These are phyloP conservation scores for Trichogramma pretiosum DNA, from an alignment of 1,140 invertebrate genomes.

Conservation along the genomic window DNA sequence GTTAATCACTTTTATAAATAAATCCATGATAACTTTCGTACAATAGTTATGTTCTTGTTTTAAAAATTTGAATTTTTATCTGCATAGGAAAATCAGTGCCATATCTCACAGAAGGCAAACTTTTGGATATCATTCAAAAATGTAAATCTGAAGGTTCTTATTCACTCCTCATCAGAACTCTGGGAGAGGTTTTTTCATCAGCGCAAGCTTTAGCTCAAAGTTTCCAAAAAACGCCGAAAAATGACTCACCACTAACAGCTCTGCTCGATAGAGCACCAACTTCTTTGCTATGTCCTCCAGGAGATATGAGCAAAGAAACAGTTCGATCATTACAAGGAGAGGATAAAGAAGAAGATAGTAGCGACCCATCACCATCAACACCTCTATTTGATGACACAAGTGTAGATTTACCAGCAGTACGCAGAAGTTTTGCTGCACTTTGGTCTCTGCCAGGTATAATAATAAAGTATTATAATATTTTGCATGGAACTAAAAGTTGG, in stretches of 20 bases:
- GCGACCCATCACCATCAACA: slow-evolving; percentile 47
- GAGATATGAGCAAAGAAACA: slow-evolving; percentile 57
- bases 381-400: slow-evolving; percentile 44
- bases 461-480: too few species aligned
- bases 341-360: slow-evolving; percentile 75
- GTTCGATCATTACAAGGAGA: slow-evolving; percentile 64
- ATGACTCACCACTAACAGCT: slow-evolving; percentile 40
- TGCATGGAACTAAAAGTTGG: too few species aligned
- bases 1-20: slow-evolving; percentile 1
- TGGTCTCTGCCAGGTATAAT: slow-evolving; percentile 42
- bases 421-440: slow-evolving; percentile 55
- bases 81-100: slow-evolving; percentile 41
- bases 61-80: neutral
- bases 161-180: slow-evolving; percentile 56
- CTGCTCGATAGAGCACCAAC: slow-evolving; percentile 45
- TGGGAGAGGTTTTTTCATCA: slow-evolving; percentile 65
- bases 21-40: neutral
- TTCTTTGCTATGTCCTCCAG: slow-evolving; percentile 33
- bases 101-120: slow-evolving; percentile 57
- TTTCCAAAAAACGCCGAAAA: slow-evolving; percentile 49
- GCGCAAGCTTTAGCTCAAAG: slow-evolving; percentile 61
- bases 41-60: slow-evolving; percentile 1
- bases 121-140: slow-evolving; percentile 56
- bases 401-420: slow-evolving; percentile 54
- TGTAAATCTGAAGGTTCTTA: slow-evolving; percentile 56